Conservation (phyloP, 2,797 vertebrate species). For the Danio jaintianensis region DNA sequence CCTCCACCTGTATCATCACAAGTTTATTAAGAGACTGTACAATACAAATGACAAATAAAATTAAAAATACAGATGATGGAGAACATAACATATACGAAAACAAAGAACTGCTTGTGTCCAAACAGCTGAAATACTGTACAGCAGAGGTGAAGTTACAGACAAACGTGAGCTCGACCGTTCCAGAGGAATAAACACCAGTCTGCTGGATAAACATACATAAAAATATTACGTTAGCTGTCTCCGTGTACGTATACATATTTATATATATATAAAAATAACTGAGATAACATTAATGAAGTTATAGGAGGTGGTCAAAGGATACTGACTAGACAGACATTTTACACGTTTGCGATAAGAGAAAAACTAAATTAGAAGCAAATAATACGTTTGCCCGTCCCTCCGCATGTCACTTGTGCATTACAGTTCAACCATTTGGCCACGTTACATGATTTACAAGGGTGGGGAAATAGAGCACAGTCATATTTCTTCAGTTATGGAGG, state of each 20-base stretch:
- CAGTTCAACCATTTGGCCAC: conserved; percentile 73
- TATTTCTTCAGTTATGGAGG: conserved; percentile 74
- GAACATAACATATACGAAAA: conserved; percentile 88
- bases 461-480: conserved; percentile 76
- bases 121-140: conserved; percentile 59
- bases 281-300: conserved; percentile 91
- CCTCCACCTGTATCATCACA: conserved; percentile 82
- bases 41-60: conserved; percentile 99
- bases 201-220: conserved; percentile 82
- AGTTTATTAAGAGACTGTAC: conserved; percentile 99
- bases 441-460: conserved; percentile 41
- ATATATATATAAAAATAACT: conserved; percentile 89
- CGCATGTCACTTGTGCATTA: conserved; percentile 73
- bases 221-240: conserved; percentile 91
- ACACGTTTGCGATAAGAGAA: conserved; percentile 75
- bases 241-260: conserved; percentile 76
- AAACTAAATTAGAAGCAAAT: conserved; percentile 75
- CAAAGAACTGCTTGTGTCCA: conserved; percentile 83
- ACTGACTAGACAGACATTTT: conserved; percentile 85
- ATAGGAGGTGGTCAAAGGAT: conserved; percentile 89
- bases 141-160: conserved; percentile 73
- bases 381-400: conserved; percentile 68
- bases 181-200: conserved; percentile 68
- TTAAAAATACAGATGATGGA: conserved; percentile 94
- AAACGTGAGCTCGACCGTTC: conserved; percentile 68